phyloP scores from a whole-genome alignment of 2,888 invertebrate genomes.

The Athrips mouffetella region DNA sequence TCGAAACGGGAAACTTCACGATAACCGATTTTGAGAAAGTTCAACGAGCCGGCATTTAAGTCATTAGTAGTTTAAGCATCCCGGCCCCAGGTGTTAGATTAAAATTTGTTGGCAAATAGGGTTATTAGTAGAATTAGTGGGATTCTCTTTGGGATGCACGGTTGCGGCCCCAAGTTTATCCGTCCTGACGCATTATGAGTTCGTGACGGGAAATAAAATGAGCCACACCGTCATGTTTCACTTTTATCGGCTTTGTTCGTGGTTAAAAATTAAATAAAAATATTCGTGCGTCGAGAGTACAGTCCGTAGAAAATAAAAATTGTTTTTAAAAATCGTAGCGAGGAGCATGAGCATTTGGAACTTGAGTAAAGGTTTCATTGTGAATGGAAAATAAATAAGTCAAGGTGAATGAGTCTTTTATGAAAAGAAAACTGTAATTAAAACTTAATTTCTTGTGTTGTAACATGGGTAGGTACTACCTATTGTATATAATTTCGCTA shows the following conservation, averaged over 20 bases:
- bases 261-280: slow-evolving; percentile 1
- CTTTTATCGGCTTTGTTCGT: slow-evolving; percentile 18
- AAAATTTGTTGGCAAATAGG: slow-evolving; percentile 27
- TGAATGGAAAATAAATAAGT: too few relatives aligned
- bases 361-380: too few relatives aligned
- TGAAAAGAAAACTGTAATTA: too few relatives aligned
- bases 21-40: slow-evolving; percentile 12
- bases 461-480: too few relatives aligned
- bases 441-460: too few relatives aligned
- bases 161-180: slow-evolving; percentile 38
- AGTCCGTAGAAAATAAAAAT: too few relatives aligned
- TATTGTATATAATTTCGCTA: too few relatives aligned
- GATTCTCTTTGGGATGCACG: slow-evolving; percentile 36
- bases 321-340: too few relatives aligned
- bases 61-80: slow-evolving; percentile 20
- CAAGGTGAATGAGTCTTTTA: too few relatives aligned
- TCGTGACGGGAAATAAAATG: slow-evolving; percentile 49
- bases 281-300: too few relatives aligned
- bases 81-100: slow-evolving; percentile 23
- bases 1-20: slow-evolving; percentile 2
- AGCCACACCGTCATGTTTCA: slow-evolving; percentile 22
- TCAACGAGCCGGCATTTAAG: slow-evolving; percentile 16
- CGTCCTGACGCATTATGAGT: slow-evolving; percentile 44
- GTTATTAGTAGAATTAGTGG: slow-evolving; percentile 29
- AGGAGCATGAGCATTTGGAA: too few relatives aligned